Conservation (phyloP, 2,113 vertebrate species). For the Plestiodon gilberti region DNA sequence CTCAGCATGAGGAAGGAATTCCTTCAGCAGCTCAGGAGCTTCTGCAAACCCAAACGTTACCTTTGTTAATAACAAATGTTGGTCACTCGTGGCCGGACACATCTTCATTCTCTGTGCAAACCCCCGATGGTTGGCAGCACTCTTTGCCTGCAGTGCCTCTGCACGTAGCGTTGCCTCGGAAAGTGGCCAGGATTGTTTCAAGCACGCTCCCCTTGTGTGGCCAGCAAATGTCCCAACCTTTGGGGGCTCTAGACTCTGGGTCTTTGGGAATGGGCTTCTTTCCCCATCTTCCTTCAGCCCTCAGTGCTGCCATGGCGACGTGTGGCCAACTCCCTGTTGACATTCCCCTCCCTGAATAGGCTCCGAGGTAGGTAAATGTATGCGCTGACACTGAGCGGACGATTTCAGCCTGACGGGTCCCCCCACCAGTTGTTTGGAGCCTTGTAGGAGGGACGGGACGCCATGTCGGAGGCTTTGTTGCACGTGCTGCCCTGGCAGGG, state of each 20-base stretch:
- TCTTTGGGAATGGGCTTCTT: slow-evolving; percentile 58
- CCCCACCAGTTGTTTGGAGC: slow-evolving; percentile 95
- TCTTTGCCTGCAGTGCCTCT: slow-evolving; percentile 64
- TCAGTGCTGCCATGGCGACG: slow-evolving; percentile 88
- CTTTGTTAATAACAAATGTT: slow-evolving; percentile 69
- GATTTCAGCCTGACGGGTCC: slow-evolving; percentile 94
- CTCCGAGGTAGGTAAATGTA: slow-evolving; percentile 99
- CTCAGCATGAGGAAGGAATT: no score
- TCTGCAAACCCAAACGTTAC: slow-evolving; percentile 50
- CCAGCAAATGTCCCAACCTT: slow-evolving; percentile 46
- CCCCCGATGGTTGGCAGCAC: slow-evolving; percentile 60
- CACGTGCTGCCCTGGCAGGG: slow-evolving; percentile 85
- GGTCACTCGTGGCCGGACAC: slow-evolving; percentile 44
- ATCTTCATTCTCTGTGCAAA: slow-evolving; percentile 81
- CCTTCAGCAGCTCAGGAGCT: slow-evolving; percentile 58
- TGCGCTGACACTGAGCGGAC: slow-evolving; percentile 97
- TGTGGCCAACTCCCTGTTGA: slow-evolving; percentile 83
- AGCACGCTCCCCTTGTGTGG: slow-evolving; percentile 68
- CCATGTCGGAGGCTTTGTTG: slow-evolving; percentile 92
- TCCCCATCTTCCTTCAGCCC: slow-evolving; percentile 60
- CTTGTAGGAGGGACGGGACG: slow-evolving; percentile 95
- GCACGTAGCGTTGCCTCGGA: slow-evolving; percentile 64
- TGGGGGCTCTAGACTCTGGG: slow-evolving; percentile 33
- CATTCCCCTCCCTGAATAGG: slow-evolving; percentile 84
- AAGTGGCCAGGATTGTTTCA: slow-evolving; percentile 66